phyloP scores from a whole-genome alignment of 2,113 vertebrate species.

The Pteronura brasiliensis region DNA sequence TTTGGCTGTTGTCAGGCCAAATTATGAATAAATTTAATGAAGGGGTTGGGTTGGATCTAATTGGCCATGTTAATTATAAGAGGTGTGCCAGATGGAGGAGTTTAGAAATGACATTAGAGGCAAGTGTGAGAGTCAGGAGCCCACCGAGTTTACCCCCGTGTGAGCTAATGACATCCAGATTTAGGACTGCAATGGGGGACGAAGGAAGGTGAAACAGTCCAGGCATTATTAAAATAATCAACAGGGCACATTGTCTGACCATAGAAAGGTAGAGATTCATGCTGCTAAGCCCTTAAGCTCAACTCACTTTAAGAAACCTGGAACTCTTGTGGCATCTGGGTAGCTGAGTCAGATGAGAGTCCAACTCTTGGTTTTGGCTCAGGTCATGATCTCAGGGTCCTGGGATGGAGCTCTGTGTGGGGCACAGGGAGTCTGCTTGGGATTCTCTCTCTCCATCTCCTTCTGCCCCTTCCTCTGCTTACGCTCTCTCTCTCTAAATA shows the following conservation, averaged over 20 bases:
- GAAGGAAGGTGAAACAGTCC: background rate
- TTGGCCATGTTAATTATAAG: background rate
- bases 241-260: background rate
- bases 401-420: background rate
- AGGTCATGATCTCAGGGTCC: background rate
- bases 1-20: background rate
- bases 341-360: background rate
- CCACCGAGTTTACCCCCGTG: background rate
- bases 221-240: background rate
- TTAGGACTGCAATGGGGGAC: background rate
- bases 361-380: background rate
- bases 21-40: background rate
- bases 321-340: background rate
- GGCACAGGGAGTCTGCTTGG: background rate
- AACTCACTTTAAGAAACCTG: background rate
- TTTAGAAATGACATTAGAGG: background rate
- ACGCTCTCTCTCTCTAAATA: background rate
- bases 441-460: background rate
- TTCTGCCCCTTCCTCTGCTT: background rate
- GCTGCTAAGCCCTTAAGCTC: background rate
- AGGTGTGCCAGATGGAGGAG: background rate
- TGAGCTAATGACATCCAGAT: background rate
- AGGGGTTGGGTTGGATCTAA: background rate
- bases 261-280: background rate
- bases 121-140: background rate